Evolutionary conservation across 2,888 invertebrate species (phyloP).

Genomic region (Cistogaster globosa): DNA sequence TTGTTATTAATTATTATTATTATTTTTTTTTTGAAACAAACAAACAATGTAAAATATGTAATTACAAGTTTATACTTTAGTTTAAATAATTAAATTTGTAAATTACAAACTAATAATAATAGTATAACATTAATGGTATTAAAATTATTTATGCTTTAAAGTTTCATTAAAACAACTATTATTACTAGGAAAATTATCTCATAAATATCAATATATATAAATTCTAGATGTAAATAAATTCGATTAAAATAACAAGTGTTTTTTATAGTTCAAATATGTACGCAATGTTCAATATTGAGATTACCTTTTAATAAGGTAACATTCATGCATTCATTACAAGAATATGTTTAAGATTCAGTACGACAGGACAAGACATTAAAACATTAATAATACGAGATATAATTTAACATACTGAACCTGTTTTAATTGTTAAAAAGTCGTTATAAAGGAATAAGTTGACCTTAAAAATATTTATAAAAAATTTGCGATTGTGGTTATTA

Average conservation of each 20-base stretch:
- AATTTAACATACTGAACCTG: slow-evolving; percentile 14
- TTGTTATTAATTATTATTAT: background rate
- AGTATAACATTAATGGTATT: slow-evolving; percentile 1
- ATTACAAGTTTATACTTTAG: background rate
- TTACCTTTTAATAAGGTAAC: slow-evolving; percentile 28
- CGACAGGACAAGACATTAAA: slow-evolving; percentile 25
- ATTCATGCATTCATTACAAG: slow-evolving; percentile 15
- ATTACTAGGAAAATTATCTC: slow-evolving; percentile 26
- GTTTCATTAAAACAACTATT: background rate
- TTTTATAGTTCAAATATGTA: background rate
- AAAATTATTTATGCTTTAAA: background rate
- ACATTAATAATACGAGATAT: slow-evolving; percentile 23
- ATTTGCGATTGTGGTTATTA: background rate
- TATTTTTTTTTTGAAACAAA: no score
- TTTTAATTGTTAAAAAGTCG: no score
- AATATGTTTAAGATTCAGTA: slow-evolving; percentile 6
- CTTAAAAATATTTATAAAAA: no score
- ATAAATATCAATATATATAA: background rate
- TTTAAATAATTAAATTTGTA: slow-evolving; percentile 14
- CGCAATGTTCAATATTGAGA: background rate
- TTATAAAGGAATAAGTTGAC: slow-evolving; percentile 24
- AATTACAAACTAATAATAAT: slow-evolving; percentile 5
- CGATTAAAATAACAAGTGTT: slow-evolving; percentile 21
- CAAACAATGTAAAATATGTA: no score
- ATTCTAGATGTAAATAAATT: slow-evolving; percentile 21